Evolutionary conservation across 2,113 vertebrate species (phyloP).

Genomic region (Erythrocebus patas): DNA sequence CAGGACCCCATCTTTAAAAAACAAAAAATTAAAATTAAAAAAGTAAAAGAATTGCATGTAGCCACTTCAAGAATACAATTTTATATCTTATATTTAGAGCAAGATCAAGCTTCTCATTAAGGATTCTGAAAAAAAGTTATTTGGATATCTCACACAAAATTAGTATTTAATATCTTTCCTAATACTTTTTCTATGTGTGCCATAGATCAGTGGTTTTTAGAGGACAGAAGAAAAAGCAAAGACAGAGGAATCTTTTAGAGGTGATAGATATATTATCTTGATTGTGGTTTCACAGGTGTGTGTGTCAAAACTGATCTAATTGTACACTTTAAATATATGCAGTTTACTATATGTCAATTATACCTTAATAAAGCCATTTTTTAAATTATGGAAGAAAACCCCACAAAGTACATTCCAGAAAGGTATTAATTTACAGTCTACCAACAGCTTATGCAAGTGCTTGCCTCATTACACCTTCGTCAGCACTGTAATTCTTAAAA

Average conservation of each 20-base stretch:
- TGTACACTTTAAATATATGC: background rate
- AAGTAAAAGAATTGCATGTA: background rate
- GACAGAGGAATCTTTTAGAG: background rate
- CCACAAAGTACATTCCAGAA: background rate
- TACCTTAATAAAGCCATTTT: background rate
- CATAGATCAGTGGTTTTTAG: background rate
- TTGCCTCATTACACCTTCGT: background rate
- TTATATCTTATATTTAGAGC: background rate
- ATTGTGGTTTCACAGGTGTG: background rate
- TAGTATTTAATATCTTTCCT: background rate
- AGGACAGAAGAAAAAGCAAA: background rate
- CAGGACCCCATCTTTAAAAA: background rate
- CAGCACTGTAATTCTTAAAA: background rate
- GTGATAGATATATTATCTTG: background rate
- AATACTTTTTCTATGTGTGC: background rate
- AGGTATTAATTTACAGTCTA: background rate
- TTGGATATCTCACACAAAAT: slow-evolving; percentile 18
- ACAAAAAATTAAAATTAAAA: background rate
- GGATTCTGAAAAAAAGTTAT: background rate
- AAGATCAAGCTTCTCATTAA: slow-evolving; percentile 12
- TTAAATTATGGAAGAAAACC: background rate
- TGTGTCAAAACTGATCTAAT: background rate
- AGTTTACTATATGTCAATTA: background rate
- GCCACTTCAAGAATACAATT: background rate
- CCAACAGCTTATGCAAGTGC: background rate